These are phyloP conservation scores for Branchinecta lindahli DNA, from an alignment of 1,140 invertebrate genomes.

Conservation along the genomic window DNA sequence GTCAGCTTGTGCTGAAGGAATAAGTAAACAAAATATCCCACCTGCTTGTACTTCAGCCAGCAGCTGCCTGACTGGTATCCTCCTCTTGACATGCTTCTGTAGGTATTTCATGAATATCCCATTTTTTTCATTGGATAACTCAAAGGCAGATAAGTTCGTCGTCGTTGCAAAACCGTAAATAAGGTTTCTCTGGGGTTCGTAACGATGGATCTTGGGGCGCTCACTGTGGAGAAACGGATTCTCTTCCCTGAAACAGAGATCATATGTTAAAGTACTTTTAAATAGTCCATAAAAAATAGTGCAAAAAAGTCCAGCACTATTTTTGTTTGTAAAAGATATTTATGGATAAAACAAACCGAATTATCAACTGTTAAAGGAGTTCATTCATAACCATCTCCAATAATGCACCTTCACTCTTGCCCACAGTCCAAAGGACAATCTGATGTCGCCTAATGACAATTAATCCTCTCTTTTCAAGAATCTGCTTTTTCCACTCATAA, in stretches of 20 bases:
- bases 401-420: too few relatives aligned
- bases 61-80: conserved; percentile 17
- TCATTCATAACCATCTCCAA: too few relatives aligned
- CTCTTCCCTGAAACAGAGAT: conserved; percentile 20
- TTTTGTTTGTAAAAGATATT: too few relatives aligned
- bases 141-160: conserved; percentile 19
- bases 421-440: too few relatives aligned
- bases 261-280: conserved; percentile 27
- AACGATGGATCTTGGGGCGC: conserved; percentile 13
- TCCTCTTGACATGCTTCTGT: conserved; percentile 15
- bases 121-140: conserved; percentile 20
- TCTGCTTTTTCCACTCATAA: too few relatives aligned
- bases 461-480: too few relatives aligned
- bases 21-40: background rate
- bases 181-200: conserved; percentile 17
- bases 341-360: too few relatives aligned
- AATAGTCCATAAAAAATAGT: too few relatives aligned
- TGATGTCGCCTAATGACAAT: too few relatives aligned
- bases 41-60: conserved; percentile 18
- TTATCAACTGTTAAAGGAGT: too few relatives aligned
- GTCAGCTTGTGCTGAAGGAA: too few relatives aligned
- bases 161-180: conserved; percentile 19
- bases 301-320: too few relatives aligned
- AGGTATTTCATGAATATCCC: conserved; percentile 23
- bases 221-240: conserved; percentile 20